Evolutionary conservation across 2,113 vertebrate genomes (phyloP), one percentile per base, ranked within the genome.

Genomic region (Mastomys natalensis): DNA sequence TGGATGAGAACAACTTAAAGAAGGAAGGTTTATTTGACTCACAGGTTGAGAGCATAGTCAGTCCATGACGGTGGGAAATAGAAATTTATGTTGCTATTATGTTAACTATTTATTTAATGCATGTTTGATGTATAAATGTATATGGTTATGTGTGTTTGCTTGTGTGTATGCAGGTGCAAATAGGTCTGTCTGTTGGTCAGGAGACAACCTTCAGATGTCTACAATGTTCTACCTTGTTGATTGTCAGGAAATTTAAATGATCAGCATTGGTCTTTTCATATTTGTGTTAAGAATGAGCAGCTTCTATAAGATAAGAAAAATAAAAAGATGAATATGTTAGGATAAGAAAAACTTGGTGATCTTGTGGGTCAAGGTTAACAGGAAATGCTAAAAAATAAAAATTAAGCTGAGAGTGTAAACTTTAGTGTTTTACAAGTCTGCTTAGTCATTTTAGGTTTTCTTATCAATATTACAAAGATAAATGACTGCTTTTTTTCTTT

Each of bases 401-500:
- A 34, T 31, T 17, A 68, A 74, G 91, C 17, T 17, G 90, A 87
- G 93, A 68, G 22, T 89, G 82, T 72, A 85, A 84, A 87, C 6
- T 16, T 90, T 34, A 68, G 1, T 81, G 37, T 88, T 13, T 95
- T 89, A 58, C 19, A 82, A 96, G n/a, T 70, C 51, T 45, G 40
- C 17, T 24, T 53, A 80, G 37, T 6, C 17, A 68, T 89, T 86
- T 82, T 82, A 87, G 29, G 21, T 76, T 93, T 95, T 87, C 31
- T 93, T 90, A 94, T 93, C 85, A 70, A 31, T 17, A 68, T 55
- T 87, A 92, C 58, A 89, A 91, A 94, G 60, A 94, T 62, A 82
- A 95, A 96, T 86, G 51, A 31, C 26, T 89, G 48, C 90, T 93
- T 97, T 45, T 90, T 77, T 94, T 93, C 96, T 43, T 92, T 77